These are phyloP conservation scores for Chunga burmeisteri DNA, from an alignment of 2,113 vertebrate genomes.

Conservation along the genomic window DNA sequence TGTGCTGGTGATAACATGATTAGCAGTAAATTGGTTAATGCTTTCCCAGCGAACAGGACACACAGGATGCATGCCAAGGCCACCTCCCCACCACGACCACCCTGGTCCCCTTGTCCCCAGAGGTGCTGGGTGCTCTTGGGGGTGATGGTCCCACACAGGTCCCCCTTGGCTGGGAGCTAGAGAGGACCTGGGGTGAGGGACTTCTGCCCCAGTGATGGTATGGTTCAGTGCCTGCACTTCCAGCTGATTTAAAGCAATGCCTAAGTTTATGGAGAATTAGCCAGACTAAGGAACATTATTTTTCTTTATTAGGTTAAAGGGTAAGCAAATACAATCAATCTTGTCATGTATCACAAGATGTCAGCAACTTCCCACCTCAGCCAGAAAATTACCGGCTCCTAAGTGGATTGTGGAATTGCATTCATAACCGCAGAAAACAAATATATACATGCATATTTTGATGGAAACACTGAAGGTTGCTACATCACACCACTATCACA, in stretches of 20 bases:
- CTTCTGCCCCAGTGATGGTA: neutral
- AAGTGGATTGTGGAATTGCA: slow-evolving; percentile 59
- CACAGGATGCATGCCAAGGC: neutral
- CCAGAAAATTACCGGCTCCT: slow-evolving; percentile 59
- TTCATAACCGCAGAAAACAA: slow-evolving; percentile 41
- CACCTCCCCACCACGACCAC: neutral
- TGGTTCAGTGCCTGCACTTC: neutral
- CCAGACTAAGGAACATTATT: slow-evolving; percentile 44
- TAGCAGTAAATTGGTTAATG: slow-evolving; percentile 57
- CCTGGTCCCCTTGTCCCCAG: neutral
- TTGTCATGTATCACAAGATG: slow-evolving; percentile 63
- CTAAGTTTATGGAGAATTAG: slow-evolving; percentile 31
- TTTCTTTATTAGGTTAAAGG: slow-evolving; percentile 70
- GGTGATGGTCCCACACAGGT: neutral
- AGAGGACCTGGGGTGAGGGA: neutral
- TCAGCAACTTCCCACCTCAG: slow-evolving; percentile 69
- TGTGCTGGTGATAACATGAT: slow-evolving; percentile 47
- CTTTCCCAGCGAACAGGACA: slow-evolving; percentile 10
- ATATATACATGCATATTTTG: neutral
- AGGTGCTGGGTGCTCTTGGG: neutral
- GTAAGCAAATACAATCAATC: slow-evolving; percentile 71
- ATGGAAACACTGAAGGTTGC: slow-evolving; percentile 19
- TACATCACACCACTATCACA: neutral
- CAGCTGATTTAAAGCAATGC: slow-evolving; percentile 33
- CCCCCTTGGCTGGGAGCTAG: neutral